Base-by-base conservation (phyloP, 1,140 invertebrate genomes). In the Drosophila bocqueti region DNA sequence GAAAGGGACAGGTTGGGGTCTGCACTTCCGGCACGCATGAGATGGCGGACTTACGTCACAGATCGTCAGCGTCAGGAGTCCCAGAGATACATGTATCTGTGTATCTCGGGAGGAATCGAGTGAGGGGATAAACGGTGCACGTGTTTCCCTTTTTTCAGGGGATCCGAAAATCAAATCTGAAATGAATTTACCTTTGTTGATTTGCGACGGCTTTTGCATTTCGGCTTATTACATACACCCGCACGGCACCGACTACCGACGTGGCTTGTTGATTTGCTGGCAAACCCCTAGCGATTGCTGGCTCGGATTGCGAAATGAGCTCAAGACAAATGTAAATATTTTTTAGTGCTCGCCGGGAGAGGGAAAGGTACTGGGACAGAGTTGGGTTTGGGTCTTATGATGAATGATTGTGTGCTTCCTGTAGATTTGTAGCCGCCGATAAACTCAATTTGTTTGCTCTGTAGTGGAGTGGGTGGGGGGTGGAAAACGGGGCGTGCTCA, bases 171-270 rank as follows among this genome's bases (percentile, higher is more conserved):
- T 81, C 84, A 87, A 87, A 89, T 89, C 77, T 81, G 73, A 87
- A 87, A 87, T 87, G 84, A 87, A 87, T 87, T 87, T 87, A 87
- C 84, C 84, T 87, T 77, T 83, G 83, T 83, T 80, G 83, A 87
- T 86, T 83, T 87, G 83, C 78, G 57, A 78, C 68, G 85, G 79
- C 84, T 84, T 87, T 87, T 76, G 83, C 76, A 79, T 86, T 87
- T 86, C 83, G 84, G 72, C 73, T 89, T 65, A 67, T 78, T 61
- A 79, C 49, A 71, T 24, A 67, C 38, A 67, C 16, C 31, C 54
- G 38, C 21, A 61, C 66, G 40, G 16, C 26, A 34, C 40, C n/a
- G 38, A 47, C 24, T 52, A 59, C 43, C 16, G 43, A 58, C 60
- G 58, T 75, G 75, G 77, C 82, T 76, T 80, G 76, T 65, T 85